Base-by-base conservation (phyloP, 2,113 vertebrate species). In the Syrmaticus mikado region DNA sequence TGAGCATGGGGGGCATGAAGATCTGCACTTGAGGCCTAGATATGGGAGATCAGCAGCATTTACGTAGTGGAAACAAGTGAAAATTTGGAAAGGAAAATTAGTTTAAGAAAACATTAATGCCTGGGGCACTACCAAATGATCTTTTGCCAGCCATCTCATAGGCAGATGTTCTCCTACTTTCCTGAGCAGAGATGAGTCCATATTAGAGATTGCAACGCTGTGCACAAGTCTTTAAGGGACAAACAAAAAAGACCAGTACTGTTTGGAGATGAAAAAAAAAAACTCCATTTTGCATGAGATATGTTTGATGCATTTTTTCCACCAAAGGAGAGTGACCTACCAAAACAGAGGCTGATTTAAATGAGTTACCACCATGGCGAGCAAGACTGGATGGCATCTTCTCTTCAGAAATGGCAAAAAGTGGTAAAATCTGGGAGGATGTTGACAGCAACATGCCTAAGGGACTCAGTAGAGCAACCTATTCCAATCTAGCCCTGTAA, bases 381-480 rank as follows among this genome's bases (percentile, higher is more conserved):
- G 48, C 15, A 36, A 57, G 30, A 22, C 36, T 53, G 13, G 28
- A 82, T 0, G 2, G 41, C 8, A 73, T 27, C 4, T 88, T 50
- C 27, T 58, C 45, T 43, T 48, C 40, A 67, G 50, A 81, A 66
- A 72, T 6, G 2, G 38, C 73, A 16, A 71, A 9, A 55, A 48
- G 24, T 22, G 11, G 46, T 48, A 48, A 48, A 48, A 43, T 61
- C 32, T 55, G 28, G 13, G 57, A 32, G 0, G 1, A 48, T 41
- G 25, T 7, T 41, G 73, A 34, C 61, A 46, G 62, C 11, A 25
- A 52, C 0, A 0, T 0, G 7, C n/a, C 50, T 25, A 9, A 89
- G 28, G 28, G 34, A 27, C 28, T 78, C 50, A 6, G 5, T 10
- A 60, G 64, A 82, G 55, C 34, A 7, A 1, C 48, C 57, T 28